Percentiles rank a stretch among this genome's conserved stretches.
These are phyloP conservation scores for Choloepus didactylus DNA, from an alignment of 2,797 vertebrate species.

Conservation along the genomic window DNA sequence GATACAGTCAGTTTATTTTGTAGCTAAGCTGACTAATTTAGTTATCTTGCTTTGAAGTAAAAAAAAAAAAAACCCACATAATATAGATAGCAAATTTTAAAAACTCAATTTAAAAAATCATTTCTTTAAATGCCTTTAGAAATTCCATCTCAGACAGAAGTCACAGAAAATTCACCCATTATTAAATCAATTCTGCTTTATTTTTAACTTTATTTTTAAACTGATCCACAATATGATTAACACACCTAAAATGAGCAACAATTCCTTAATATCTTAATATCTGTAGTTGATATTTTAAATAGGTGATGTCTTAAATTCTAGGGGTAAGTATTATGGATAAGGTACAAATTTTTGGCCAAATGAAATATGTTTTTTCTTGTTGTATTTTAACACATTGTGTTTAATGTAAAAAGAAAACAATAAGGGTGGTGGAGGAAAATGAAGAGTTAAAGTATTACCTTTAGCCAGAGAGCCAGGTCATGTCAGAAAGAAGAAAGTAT, in stretches of 20 bases:
- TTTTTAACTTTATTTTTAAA: not conserved
- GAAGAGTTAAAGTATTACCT: not conserved
- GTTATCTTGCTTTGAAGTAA: not conserved
- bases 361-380: not conserved
- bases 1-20: too few species aligned
- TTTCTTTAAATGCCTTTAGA: constrained; percentile 38
- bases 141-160: not conserved
- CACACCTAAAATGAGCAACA: not conserved
- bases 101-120: not conserved
- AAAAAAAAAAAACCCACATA: not conserved
- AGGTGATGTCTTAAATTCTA: constrained; percentile 38
- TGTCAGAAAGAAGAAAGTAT: not conserved
- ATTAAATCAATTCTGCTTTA: not conserved
- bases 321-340: not conserved
- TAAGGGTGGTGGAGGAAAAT: not conserved
- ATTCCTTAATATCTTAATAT: not conserved
- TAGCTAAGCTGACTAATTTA: not conserved
- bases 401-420: not conserved
- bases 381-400: not conserved
- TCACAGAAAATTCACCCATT: not conserved
- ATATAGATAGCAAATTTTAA: not conserved
- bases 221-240: not conserved
- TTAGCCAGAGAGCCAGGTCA: not conserved
- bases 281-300: not conserved
- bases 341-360: not conserved